Conservation (phyloP, 2,113 vertebrate species). For the Poecilia latipinna region DNA sequence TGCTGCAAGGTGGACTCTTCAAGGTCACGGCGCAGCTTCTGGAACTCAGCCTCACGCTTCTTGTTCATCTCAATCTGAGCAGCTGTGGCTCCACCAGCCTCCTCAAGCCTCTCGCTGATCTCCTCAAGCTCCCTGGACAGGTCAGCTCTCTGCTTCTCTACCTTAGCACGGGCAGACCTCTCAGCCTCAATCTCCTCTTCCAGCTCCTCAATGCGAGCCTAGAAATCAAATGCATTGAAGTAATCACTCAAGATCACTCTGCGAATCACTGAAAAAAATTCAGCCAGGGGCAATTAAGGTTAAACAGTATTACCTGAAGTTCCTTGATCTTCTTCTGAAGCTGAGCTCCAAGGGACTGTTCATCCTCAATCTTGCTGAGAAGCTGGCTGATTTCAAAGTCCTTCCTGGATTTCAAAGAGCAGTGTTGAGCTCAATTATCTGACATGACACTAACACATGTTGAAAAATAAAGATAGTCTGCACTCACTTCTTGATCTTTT, state of each 20-base stretch:
- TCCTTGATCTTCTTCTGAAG: conserved; percentile 90
- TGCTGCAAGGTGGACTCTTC: conserved; percentile 75
- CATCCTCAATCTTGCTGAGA: conserved; percentile 82
- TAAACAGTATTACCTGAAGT: conserved; percentile 73
- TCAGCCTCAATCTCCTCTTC: conserved; percentile 91
- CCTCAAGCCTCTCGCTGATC: conserved; percentile 82
- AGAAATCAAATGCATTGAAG: not conserved
- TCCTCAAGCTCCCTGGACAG: conserved; percentile 89
- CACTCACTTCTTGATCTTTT: conserved; percentile 65
- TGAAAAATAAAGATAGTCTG: no score
- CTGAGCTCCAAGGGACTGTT: conserved; percentile 80
- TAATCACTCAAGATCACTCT: no score
- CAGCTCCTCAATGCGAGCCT: conserved; percentile 74
- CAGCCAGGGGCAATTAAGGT: no score
- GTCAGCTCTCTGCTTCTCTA: conserved; percentile 86
- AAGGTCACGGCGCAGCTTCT: conserved; percentile 66
- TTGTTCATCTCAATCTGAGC: conserved; percentile 78
- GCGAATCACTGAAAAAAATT: no score
- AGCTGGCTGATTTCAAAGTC: conserved; percentile 86
- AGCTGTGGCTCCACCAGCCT: conserved; percentile 74
- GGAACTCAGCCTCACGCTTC: conserved; percentile 68
- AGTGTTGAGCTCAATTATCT: no score
- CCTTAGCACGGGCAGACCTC: conserved; percentile 82
- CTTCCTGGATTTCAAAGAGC: conserved; percentile 71
- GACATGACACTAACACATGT: no score